These are phyloP conservation scores for Ianthella basta DNA, from an alignment of 37 sponge, comb jelly and placozoan species.

Conservation along the genomic window DNA sequence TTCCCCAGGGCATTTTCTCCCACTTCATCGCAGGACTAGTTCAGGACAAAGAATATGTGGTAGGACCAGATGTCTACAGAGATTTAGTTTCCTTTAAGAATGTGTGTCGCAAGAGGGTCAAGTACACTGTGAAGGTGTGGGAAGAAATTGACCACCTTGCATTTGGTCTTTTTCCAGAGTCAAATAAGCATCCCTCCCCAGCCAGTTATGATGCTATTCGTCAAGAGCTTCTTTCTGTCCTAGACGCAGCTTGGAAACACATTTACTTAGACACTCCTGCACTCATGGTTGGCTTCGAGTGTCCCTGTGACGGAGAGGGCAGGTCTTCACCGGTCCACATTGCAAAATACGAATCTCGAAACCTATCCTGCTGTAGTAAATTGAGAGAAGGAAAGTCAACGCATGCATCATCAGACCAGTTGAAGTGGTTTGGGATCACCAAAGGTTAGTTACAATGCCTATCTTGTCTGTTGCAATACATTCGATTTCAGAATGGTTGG, in stretches of 20 bases:
- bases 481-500: no score
- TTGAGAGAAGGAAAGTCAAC: no score
- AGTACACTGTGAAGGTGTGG: background rate
- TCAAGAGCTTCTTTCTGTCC: background rate
- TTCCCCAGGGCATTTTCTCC: slow-evolving; percentile 6
- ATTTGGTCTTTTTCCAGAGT: background rate
- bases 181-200: no score
- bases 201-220: no score
- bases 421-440: no score
- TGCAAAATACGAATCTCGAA: background rate
- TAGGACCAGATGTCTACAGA: background rate
- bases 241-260: background rate
- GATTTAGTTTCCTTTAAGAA: background rate
- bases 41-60: background rate
- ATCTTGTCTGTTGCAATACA: no score
- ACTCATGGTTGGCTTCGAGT: background rate
- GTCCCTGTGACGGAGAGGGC: background rate
- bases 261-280: background rate
- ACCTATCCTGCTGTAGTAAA: no score
- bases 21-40: background rate
- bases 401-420: no score
- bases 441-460: no score
- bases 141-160: background rate
- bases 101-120: background rate
- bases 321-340: background rate